Evolutionary conservation across 2,888 invertebrate genomes (phyloP).

Genomic region (Drosophila prostipennis): DNA sequence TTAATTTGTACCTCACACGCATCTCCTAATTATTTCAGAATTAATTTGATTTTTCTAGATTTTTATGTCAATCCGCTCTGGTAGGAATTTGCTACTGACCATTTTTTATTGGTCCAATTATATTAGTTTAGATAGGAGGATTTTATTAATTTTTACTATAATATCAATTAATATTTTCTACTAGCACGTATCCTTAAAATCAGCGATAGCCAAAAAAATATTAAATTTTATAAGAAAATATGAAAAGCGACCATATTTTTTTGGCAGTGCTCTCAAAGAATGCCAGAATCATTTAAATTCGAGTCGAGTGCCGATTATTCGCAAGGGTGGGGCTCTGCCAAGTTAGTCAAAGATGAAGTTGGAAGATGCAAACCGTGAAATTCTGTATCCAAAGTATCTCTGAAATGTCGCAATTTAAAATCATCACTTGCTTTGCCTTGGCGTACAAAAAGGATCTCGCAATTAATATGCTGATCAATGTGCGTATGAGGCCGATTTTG

Average conservation of each 20-base stretch:
- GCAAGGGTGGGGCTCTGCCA: slow-evolving; percentile 35
- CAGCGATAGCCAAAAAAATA: too few species aligned
- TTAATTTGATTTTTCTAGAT: too few species aligned
- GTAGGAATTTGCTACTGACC: too few species aligned
- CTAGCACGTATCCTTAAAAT: neutral
- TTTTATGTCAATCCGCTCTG: too few species aligned
- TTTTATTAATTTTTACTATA: too few species aligned
- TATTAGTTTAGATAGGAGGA: too few species aligned
- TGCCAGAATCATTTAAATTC: slow-evolving; percentile 42
- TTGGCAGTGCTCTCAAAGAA: slow-evolving; percentile 1
- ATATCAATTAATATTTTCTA: neutral
- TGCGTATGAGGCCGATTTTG: neutral
- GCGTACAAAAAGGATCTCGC: neutral
- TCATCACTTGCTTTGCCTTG: neutral
- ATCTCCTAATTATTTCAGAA: too few species aligned
- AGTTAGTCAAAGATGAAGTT: slow-evolving; percentile 31
- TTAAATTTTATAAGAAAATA: neutral
- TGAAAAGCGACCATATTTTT: neutral
- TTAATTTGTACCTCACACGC: too few species aligned
- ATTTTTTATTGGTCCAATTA: too few species aligned
- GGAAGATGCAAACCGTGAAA: slow-evolving; percentile 2
- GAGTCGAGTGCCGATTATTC: slow-evolving; percentile 27
- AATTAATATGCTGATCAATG: neutral
- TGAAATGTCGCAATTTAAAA: slow-evolving; percentile 12
- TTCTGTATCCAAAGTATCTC: neutral